A percentile compares a stretch with the other conserved stretches of the same genome.
These are phyloP conservation scores for Camponotus pennsylvanicus DNA, from an alignment of 1,140 invertebrate species.

Conservation along the genomic window DNA sequence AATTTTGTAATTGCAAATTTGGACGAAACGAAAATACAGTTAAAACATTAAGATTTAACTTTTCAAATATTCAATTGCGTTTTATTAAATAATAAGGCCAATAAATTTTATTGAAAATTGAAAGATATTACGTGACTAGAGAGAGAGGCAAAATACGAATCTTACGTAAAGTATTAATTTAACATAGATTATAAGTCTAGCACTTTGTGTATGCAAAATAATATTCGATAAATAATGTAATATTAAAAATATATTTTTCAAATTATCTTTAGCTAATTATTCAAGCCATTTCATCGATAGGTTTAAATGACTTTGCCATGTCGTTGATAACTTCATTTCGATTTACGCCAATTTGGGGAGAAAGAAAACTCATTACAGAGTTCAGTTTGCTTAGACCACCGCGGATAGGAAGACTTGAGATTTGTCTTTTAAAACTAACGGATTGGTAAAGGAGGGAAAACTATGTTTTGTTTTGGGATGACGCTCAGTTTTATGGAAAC, in stretches of 20 bases:
- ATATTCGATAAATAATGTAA: neutral
- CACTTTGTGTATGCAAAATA: neutral
- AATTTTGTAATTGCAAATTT: slow-evolving; percentile 41
- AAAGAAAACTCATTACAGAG: slow-evolving; percentile 53
- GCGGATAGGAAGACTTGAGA: slow-evolving; percentile 35
- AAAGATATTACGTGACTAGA: neutral
- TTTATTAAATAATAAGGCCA: neutral
- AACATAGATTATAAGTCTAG: neutral
- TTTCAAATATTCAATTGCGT: neutral
- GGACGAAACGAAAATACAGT: neutral
- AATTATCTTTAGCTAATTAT: slow-evolving; percentile 7
- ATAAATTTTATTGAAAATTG: neutral
- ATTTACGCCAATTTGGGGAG: slow-evolving; percentile 54
- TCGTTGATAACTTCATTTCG: slow-evolving; percentile 61
- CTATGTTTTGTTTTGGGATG: slow-evolving; percentile 44
- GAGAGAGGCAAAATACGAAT: neutral
- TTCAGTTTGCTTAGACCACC: slow-evolving; percentile 44
- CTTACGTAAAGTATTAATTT: neutral
- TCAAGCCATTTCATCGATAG: neutral
- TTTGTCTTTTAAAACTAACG: slow-evolving; percentile 57
- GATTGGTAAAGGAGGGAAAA: neutral
- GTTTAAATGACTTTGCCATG: slow-evolving; percentile 38
- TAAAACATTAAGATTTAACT: neutral
- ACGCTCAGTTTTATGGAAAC: slow-evolving; percentile 29
- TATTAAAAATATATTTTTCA: neutral